Base-by-base conservation (phyloP, 2,888 invertebrate species). In the Melipona bicolor region DNA sequence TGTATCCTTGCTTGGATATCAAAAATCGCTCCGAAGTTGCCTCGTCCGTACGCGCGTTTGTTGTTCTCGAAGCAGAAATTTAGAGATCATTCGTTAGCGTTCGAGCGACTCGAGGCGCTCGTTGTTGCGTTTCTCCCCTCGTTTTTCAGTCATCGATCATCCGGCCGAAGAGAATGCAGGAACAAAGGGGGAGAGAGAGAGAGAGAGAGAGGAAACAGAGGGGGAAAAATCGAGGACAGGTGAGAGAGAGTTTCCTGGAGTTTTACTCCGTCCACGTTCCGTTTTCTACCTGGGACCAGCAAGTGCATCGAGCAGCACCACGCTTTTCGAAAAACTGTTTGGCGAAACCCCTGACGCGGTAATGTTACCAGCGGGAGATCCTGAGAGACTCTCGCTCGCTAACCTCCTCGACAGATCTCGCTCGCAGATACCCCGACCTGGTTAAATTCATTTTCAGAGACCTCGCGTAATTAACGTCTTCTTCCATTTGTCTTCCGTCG, bases 141-240 rank as follows among this genome's bases (percentile, higher is more conserved):
- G 83, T 90, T 65, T 87, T 89, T 81, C 87, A 77, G 77, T 89
- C 83, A 89, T 90, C 86, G 89, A 90, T 89, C 89, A 89, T 87
- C 82, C 74, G 77, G 27, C 27, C 49, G 6, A 11, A 11, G 17
- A 43, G 43, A 43, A 9, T 0, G 36, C 6, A 1, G 9, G 6
- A 32, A 65, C 5, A 62, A 19, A 27, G 61, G 19, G 61, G 17
- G 70, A 6, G 3, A 32, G 1, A 54, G 21, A 19, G 49, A 27
- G 6, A 64, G 11, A 27, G 27, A 27, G 61, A 24, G 59, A n/a
- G 69, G 5, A 69, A 27, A 32, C 32, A 32, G 32, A 32, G 69
- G 68, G 50, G 72, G 70, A 75, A 76, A 81, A 82, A 84, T 79
- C 82, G 78, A 36, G 43, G 88, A 83, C 89, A 90, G 90, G 87